phyloP scores from a whole-genome alignment of 37 sponge, comb jelly and placozoan species.

The Ianthella basta region DNA sequence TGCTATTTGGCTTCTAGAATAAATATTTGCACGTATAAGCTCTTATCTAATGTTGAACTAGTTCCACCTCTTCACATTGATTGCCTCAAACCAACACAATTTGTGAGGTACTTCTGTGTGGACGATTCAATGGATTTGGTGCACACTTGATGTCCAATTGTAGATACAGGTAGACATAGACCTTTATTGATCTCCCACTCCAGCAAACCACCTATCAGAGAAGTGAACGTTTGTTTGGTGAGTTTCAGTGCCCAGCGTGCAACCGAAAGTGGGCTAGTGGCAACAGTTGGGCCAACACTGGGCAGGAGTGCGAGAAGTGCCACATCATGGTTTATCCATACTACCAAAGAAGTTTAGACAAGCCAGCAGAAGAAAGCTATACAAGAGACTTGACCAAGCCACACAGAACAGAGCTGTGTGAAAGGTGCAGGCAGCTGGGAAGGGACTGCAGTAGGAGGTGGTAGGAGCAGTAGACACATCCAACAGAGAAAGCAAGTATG shows the following conservation, averaged over 20 bases:
- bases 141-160: too few relatives aligned
- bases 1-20: too few relatives aligned
- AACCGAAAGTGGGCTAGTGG: conserved; percentile 60
- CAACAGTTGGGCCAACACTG: conserved; percentile 66
- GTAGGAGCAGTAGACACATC: too few relatives aligned
- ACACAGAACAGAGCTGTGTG: conserved; percentile 51
- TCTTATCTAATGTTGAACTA: too few relatives aligned
- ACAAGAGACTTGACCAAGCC: conserved; percentile 48
- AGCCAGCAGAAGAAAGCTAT: not conserved
- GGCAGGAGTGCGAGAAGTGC: conserved; percentile 55
- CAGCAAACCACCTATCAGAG: conserved; percentile 68
- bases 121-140: too few relatives aligned
- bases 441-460: conserved; percentile 53
- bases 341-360: conserved; percentile 40
- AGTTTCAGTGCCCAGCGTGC: conserved; percentile 56
- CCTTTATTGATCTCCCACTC: too few relatives aligned
- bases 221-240: conserved; percentile 49
- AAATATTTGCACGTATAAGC: too few relatives aligned
- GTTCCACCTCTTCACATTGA: too few relatives aligned
- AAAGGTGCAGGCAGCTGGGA: conserved; percentile 60
- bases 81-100: too few relatives aligned
- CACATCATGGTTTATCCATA: conserved; percentile 61
- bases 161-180: too few relatives aligned
- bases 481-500: too few relatives aligned
- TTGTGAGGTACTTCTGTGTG: too few relatives aligned